Base-by-base conservation (phyloP, 1,140 invertebrate genomes). In the Dendroctonus ponderosae region DNA sequence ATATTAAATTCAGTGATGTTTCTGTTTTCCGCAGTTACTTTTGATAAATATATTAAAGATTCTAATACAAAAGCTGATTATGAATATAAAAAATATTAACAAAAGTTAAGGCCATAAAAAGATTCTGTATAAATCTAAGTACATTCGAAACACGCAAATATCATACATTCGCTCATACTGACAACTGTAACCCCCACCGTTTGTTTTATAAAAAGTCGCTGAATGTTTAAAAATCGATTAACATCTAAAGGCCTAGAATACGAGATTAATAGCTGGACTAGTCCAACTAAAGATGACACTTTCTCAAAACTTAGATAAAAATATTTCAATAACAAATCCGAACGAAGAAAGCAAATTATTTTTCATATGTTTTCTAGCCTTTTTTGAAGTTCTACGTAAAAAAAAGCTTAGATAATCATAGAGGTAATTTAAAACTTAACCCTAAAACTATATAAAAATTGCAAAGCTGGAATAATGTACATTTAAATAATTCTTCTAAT, bases 1-100 rank as follows among this genome's bases (percentile, higher is more conserved):
- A 38, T 60, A 52, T 71, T 74, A 66, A 71, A 40, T 74, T 58
- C 44, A 71, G 72, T 74, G 72, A 74, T 74, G 72, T 72, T 62
- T 73, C 70, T 71, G 68, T 70, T 68, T 54, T 38, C 67, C 68
- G 70, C 71, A 69, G 56, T 61, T 41, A 64, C 59, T 69, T 26
- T 56, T 41, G 51, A 72, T 68, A 62, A 70, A 69, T 42, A 69
- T 70, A 72, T 68, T 65, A 68, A 71, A 63, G 46, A 48, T 67
- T 68, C 51, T 64, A 69, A 64, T 64, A 69, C 56, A 70, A 63
- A 66, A 64, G 71, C 70, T 68, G 70, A 68, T 64, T 71, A 74
- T 62, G 62, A 71, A 74, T 74, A 74, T 71, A 74, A 72, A 65
- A 49, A 56, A 54, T 62, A 43, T 58, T 58, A 44, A 44, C 8